Evolutionary conservation across 2,797 vertebrate genomes (phyloP).

Genomic region (Cyprinodon diabolis): DNA sequence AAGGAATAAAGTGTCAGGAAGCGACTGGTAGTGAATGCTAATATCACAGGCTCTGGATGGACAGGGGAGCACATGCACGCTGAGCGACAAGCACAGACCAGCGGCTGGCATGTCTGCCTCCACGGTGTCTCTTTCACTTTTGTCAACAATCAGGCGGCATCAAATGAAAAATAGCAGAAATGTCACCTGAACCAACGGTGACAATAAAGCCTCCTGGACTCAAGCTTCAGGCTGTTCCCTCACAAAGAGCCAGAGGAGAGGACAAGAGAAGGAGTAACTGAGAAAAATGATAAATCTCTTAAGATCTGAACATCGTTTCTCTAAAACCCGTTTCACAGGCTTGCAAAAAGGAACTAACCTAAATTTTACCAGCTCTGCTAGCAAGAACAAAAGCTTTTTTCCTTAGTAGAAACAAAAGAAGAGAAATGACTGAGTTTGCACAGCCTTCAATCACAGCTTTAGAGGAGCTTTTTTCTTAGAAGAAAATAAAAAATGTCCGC

Average conservation of each 20-base stretch:
- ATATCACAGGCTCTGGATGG: constrained; percentile 55
- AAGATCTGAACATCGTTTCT: constrained; percentile 8
- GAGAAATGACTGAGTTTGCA: background rate
- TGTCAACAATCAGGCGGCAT: constrained; percentile 74
- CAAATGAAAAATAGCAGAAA: constrained; percentile 73
- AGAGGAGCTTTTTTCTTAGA: background rate
- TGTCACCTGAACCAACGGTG: constrained; percentile 70
- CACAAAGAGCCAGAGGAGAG: constrained; percentile 11
- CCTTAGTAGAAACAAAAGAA: background rate
- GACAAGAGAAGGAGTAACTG: constrained; percentile 2
- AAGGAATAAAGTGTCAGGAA: constrained; percentile 78
- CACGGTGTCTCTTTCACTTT: constrained; percentile 59
- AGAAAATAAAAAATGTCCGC: background rate
- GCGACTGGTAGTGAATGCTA: constrained; percentile 75
- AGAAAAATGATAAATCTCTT: constrained; percentile 34
- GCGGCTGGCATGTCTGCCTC: constrained; percentile 16
- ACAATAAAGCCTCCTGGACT: constrained; percentile 73
- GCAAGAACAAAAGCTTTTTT: background rate
- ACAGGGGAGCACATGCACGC: constrained; percentile 23
- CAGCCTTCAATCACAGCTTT: background rate
- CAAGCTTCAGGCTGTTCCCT: constrained; percentile 40
- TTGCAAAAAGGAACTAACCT: background rate
- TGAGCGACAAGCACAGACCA: constrained; percentile 1
- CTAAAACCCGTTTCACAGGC: constrained; percentile 13
- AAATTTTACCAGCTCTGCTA: background rate